Base-by-base conservation (phyloP, 2,113 vertebrate species). In the Trochalopteron elliotii region DNA sequence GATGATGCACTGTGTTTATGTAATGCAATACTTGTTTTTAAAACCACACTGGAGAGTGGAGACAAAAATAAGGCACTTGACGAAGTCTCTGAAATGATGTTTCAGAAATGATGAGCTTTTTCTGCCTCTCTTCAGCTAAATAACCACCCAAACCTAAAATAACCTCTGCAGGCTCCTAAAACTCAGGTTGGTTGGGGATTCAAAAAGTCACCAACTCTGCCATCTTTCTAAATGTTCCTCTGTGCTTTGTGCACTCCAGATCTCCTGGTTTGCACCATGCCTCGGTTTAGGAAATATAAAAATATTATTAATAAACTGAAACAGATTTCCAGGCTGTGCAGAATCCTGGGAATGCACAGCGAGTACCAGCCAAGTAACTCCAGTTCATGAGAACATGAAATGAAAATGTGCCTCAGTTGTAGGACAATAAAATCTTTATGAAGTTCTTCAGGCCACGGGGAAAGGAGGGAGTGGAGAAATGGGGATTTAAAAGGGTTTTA, bases 351-450 rank as follows among this genome's bases (percentile, higher is more conserved):
- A 95, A 83, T 63, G 60, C 76, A 28, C 22, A 37, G 72, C 52
- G 21, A 85, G 49, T 39, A 55, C 33, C 76, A 64, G 72, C 56
- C 76, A 89, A 83, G 67, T 17, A 52, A 42, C 47, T 93, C 3
- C 80, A 77, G 79, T 60, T 67, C 71, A 37, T 21, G 64, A 81
- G 89, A 74, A 90, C 42, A 25, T 81, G 83, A 65, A 92, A 83
- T 77, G 55, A 77, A 68, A 94, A 78, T 59, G 56, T 40, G 87
- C 47, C 63, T 92, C 15, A 0, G 18, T 50, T 92, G 63, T 40
- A 24, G 55, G 81, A 52, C 76, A 75, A 50, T 86, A 94, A 95
- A 96, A 95, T 63, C 86, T 93, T 94, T 90, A 90, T 93, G 35
- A 55, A 94, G 76, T 86, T 95, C 52, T 92, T 63, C 33, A 50